Percentiles rank a stretch among this genome's conserved stretches.
These are phyloP conservation scores for Leuciscus idus DNA, from an alignment of 2,113 vertebrate genomes.

Conservation along the genomic window DNA sequence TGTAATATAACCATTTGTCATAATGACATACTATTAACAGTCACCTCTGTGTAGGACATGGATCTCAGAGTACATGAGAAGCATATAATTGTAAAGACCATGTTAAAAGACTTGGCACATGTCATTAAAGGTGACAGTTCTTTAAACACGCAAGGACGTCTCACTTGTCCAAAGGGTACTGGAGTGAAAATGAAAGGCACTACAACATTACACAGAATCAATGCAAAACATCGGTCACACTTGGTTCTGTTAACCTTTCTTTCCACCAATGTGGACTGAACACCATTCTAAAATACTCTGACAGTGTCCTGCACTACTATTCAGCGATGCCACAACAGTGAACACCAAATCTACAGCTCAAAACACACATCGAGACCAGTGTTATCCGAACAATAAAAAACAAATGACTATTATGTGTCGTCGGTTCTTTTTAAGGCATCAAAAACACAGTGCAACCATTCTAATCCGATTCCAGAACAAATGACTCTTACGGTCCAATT, in stretches of 20 bases:
- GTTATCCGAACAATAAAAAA: background rate
- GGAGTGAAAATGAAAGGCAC: background rate
- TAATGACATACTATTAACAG: conserved; percentile 63
- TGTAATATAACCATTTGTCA: conserved; percentile 59
- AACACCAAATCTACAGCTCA: background rate
- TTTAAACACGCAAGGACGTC: conserved; percentile 5
- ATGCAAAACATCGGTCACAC: background rate
- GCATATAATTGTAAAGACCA: conserved; percentile 29
- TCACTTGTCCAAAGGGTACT: conserved; percentile 12
- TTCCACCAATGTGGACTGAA: background rate
- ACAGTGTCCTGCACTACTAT: background rate
- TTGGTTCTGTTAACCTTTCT: background rate
- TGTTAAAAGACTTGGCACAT: conserved; percentile 26
- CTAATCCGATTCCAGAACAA: background rate
- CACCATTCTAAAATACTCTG: background rate
- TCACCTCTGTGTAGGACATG: conserved; percentile 59
- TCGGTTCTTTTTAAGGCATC: background rate
- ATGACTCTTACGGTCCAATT: background rate
- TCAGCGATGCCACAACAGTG: background rate
- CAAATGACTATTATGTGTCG: background rate
- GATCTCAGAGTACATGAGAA: conserved; percentile 28
- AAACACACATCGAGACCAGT: background rate
- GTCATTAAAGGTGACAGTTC: conserved; percentile 25
- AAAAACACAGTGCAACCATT: background rate
- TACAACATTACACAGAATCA: background rate